These are phyloP conservation scores for Liparis tanakae DNA, from an alignment of 2,797 vertebrate genomes.

Conservation along the genomic window DNA sequence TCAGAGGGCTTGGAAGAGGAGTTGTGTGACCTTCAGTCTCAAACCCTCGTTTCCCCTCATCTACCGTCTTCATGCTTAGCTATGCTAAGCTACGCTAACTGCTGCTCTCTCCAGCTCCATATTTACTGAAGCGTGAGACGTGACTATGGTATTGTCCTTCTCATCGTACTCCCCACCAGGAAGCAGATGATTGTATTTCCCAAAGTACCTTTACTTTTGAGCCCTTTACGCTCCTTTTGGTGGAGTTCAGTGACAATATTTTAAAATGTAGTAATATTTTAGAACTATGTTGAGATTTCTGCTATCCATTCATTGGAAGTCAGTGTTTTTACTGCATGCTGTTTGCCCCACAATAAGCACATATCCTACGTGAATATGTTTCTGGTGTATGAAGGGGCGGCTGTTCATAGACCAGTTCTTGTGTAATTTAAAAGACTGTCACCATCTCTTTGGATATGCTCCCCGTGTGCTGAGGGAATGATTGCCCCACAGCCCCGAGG, in stretches of 20 bases:
- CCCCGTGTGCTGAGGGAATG: constrained; percentile 50
- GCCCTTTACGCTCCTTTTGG: constrained; percentile 5
- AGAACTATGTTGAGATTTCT: constrained; percentile 3
- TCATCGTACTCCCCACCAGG: background rate
- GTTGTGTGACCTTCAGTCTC: background rate
- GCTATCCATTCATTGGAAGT: background rate
- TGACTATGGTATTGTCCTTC: background rate
- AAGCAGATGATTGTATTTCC: background rate
- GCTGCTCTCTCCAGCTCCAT: background rate
- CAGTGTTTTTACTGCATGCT: background rate
- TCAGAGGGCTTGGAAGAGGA: too few species aligned
- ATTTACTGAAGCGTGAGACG: background rate
- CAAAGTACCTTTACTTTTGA: constrained; percentile 30
- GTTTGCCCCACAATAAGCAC: background rate
- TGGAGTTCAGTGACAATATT: constrained; percentile 3
- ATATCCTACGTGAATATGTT: constrained; percentile 1
- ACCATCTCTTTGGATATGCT: constrained; percentile 50
- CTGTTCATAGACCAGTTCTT: constrained; percentile 32
- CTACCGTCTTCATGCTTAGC: constrained; percentile 4
- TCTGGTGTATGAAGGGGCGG: background rate
- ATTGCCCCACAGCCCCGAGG: constrained; percentile 47
- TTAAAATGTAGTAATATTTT: constrained; percentile 9
- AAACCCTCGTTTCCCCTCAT: background rate
- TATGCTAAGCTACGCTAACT: constrained; percentile 9
- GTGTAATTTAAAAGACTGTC: constrained; percentile 36